These are phyloP conservation scores for Macaca nemestrina DNA, from an alignment of 2,113 vertebrate species.

Conservation along the genomic window DNA sequence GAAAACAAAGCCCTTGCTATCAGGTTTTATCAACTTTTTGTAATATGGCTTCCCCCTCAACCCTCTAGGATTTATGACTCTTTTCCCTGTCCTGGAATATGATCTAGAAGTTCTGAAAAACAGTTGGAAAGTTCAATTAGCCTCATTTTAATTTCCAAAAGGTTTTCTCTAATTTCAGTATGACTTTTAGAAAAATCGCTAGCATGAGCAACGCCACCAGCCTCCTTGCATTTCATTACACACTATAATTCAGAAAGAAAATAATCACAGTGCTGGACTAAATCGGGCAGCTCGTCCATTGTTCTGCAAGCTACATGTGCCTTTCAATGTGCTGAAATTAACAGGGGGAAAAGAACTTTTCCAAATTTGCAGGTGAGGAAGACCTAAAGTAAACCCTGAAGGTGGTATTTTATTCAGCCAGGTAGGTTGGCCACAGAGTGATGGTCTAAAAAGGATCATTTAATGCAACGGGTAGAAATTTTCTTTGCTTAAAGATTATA, in stretches of 20 bases:
- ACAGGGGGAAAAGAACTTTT: background rate
- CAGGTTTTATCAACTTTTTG: background rate
- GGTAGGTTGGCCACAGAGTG: conserved; percentile 50
- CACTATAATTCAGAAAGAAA: background rate
- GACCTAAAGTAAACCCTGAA: conserved; percentile 54
- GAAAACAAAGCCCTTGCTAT: background rate
- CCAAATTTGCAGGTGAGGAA: conserved; percentile 10
- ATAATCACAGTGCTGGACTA: background rate
- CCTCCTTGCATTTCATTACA: background rate
- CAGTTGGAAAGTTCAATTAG: background rate
- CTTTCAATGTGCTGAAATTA: background rate
- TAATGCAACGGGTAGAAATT: conserved; percentile 31
- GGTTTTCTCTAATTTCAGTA: conserved; percentile 7
- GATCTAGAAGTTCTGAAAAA: background rate
- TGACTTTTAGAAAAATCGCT: background rate
- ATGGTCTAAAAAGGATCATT: conserved; percentile 53
- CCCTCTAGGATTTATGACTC: background rate
- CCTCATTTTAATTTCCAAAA: conserved; percentile 37
- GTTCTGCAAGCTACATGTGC: background rate
- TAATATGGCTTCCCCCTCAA: background rate
- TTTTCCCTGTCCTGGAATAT: background rate
- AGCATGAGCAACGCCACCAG: background rate
- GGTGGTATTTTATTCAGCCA: conserved; percentile 30
- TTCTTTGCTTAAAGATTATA: conserved; percentile 56
- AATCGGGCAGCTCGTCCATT: rapidly evolving